These are phyloP conservation scores for Drosophila hawaiiensis DNA, from an alignment of 2,888 invertebrate genomes.

Conservation along the genomic window DNA sequence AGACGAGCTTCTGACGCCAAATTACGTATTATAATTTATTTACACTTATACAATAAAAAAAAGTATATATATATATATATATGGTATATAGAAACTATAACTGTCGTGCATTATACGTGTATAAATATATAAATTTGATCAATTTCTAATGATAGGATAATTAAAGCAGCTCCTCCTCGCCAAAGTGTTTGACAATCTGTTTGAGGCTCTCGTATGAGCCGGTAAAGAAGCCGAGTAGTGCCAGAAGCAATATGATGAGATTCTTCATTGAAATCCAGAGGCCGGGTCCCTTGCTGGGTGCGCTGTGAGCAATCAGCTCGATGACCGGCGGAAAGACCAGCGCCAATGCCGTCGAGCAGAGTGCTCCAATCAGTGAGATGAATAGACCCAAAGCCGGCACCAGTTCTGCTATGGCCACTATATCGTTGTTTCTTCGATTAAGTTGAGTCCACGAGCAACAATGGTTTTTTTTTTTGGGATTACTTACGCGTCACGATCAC, in stretches of 20 bases:
- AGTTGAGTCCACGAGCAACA: not conserved
- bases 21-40: conserved; percentile 48
- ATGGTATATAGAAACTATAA: conserved; percentile 37
- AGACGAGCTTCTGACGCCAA: conserved; percentile 18
- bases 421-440: not conserved
- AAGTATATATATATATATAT: conserved; percentile 10
- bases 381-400: conserved; percentile 94
- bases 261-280: conserved; percentile 87
- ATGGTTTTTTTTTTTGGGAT: not conserved
- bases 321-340: conserved; percentile 95
- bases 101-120: conserved; percentile 10
- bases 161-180: conserved; percentile 60
- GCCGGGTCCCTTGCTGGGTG: conserved; percentile 86
- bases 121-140: conserved; percentile 3
- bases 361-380: conserved; percentile 96
- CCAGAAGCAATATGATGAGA: conserved; percentile 88
- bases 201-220: conserved; percentile 91
- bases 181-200: conserved; percentile 75
- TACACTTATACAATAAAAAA: conserved; percentile 6
- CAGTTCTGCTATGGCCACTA: conserved; percentile 93
- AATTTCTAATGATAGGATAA: not conserved
- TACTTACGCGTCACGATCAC: conserved; percentile 94
- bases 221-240: conserved; percentile 89
- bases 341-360: conserved; percentile 94
- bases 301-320: conserved; percentile 90